These are phyloP conservation scores for Dasypogon diadema DNA, from an alignment of 2,888 invertebrate species.

Conservation along the genomic window DNA sequence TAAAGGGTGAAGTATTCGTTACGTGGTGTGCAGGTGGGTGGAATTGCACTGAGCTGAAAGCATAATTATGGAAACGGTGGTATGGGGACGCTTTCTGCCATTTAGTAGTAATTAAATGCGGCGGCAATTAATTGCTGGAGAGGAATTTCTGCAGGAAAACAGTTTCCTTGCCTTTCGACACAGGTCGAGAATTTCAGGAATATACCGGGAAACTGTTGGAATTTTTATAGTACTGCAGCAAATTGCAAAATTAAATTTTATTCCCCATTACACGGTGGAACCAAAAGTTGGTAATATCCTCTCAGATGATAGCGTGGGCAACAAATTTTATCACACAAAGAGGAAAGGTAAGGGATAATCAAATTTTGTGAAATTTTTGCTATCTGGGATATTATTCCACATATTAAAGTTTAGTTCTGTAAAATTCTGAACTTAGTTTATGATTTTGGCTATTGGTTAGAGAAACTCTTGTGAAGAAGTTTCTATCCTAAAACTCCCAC, in stretches of 20 bases:
- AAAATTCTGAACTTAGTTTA: too few relatives aligned
- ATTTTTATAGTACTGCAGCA: constrained; percentile 33
- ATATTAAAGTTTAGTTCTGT: too few relatives aligned
- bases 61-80: constrained; percentile 19
- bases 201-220: neutral
- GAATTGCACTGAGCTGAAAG: constrained; percentile 10
- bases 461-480: too few relatives aligned
- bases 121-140: constrained; percentile 37
- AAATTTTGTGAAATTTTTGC: too few relatives aligned
- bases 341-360: too few relatives aligned
- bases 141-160: constrained; percentile 15
- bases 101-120: constrained; percentile 47
- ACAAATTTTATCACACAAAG: too few relatives aligned
- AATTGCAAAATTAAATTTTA: constrained; percentile 38
- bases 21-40: neutral
- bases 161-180: neutral
- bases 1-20: constrained; percentile 9
- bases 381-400: too few relatives aligned
- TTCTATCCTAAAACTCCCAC: too few relatives aligned
- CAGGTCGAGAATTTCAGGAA: constrained; percentile 24
- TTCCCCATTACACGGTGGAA: too few relatives aligned
- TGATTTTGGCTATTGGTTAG: too few relatives aligned
- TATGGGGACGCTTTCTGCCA: neutral
- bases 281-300: too few relatives aligned
- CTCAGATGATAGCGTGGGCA: too few relatives aligned